Evolutionary conservation across 2,888 invertebrate genomes (phyloP), one percentile per base, ranked within the genome.

Genomic region (Rhamphomyia laevipes): DNA sequence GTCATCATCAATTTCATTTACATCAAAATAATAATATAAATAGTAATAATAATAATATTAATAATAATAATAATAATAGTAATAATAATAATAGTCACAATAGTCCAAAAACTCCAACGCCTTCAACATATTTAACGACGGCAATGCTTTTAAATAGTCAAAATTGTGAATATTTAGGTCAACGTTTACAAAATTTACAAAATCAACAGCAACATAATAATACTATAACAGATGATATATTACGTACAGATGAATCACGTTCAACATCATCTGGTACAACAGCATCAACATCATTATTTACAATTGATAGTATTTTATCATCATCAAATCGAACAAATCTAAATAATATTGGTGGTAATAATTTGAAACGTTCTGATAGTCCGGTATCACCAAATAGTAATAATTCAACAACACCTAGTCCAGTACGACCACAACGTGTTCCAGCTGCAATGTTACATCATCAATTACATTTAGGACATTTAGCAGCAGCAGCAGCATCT

Each of bases 281-380:
- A 2, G 73, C 80, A 62, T 73, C 76, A 1, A 73, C 77, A 18
- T 81, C 82, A 6, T 75, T 87, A 53, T 89, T 89, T 68, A 89
- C 88, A 59, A 89, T 89, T 63, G 89, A 89, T 71, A 88, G 87
- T 71, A 87, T 89, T 60, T 73, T 89, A 66, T 86, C 86, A 44
- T 85, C 86, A 47, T 58, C 66, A 73, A 81, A 50, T 80, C 81
- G 44, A n/a, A 11, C 13, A 51, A 45, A 42, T 53, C 13, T 23
- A 27, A 16, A 12, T 40, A 46, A 18, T 37, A 53, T 48, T 38
- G 53, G 49, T 43, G 57, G 50, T 41, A 55, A 51, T 37, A 56
- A 44, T 21, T 52, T 54, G 4, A 64, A 66, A 51, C 62, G 66
- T n/a, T 59, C 63, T 21, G 58, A 72, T 51, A 62, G 70, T 10